These are phyloP conservation scores for Neocrepidodera transversa DNA, from an alignment of 2,888 invertebrate species.

Conservation along the genomic window DNA sequence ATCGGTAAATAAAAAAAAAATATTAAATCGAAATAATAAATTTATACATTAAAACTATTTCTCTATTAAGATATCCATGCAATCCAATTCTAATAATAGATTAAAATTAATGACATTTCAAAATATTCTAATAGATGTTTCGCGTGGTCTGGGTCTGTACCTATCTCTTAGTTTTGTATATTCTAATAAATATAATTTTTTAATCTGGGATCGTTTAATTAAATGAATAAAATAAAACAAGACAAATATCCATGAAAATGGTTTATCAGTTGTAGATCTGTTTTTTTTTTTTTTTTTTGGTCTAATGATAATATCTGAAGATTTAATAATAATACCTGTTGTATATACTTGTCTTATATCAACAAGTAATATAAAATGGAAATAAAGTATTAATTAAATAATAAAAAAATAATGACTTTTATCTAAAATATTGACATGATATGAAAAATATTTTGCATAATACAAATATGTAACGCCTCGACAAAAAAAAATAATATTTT, in stretches of 20 bases:
- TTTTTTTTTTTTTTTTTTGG: no score
- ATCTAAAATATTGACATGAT: no score
- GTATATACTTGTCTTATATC: constrained; percentile 12
- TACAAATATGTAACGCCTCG: no score
- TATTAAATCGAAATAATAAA: no score
- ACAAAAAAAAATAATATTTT: no score
- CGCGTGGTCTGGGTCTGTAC: constrained; percentile 20
- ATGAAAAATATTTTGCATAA: no score
- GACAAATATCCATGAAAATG: not conserved
- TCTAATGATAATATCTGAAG: constrained; percentile 5
- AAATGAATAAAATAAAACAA: constrained; percentile 3
- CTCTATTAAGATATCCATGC: constrained; percentile 9
- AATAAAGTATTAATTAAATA: no score
- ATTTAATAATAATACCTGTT: constrained; percentile 18
- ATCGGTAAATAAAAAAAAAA: no score
- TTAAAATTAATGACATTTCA: constrained; percentile 24
- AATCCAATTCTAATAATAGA: constrained; percentile 20
- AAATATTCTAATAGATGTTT: constrained; percentile 22
- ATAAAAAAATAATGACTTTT: no score
- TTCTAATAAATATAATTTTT: constrained; percentile 17
- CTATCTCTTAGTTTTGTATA: constrained; percentile 11
- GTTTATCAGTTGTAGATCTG: constrained; percentile 6
- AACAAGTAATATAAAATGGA: constrained; percentile 5
- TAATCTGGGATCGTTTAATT: constrained; percentile 13
- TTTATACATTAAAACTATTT: not conserved